Evolutionary conservation across 1,140 invertebrate genomes (phyloP).

Genomic region (Maniola jurtina): DNA sequence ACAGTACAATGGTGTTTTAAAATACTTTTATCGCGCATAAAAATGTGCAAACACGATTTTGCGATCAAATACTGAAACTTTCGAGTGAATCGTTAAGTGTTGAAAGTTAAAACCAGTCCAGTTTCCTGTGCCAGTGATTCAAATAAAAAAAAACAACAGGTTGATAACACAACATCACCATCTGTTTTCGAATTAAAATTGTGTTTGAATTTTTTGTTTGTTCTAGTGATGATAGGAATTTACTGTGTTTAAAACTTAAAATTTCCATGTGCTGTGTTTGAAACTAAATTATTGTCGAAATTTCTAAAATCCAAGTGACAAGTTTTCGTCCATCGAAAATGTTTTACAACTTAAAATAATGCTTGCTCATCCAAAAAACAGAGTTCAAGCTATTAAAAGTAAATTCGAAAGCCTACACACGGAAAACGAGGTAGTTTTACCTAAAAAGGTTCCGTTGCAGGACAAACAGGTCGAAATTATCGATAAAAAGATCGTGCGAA

Average conservation of each 20-base stretch:
- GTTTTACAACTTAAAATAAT: constrained; percentile 62
- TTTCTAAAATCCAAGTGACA: background rate
- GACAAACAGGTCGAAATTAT: constrained; percentile 8
- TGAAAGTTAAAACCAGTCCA: background rate
- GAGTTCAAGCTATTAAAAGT: constrained; percentile 76
- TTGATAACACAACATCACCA: constrained; percentile 17
- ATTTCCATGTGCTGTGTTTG: background rate
- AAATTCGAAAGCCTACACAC: constrained; percentile 71
- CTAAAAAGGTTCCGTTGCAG: constrained; percentile 14
- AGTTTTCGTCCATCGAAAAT: constrained; percentile 36
- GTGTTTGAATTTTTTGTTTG: background rate
- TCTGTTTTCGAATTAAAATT: background rate
- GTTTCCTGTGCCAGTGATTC: constrained; percentile 13
- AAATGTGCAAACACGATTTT: constrained; percentile 7
- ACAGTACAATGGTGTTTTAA: constrained; percentile 34
- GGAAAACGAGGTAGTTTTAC: constrained; percentile 45
- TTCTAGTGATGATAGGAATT: no score
- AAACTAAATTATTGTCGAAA: no score
- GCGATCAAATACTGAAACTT: background rate
- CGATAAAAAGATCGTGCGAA: constrained; percentile 33
- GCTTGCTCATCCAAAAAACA: constrained; percentile 70
- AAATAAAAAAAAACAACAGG: constrained; percentile 24
- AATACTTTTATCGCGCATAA: constrained; percentile 31
- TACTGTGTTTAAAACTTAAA: no score
- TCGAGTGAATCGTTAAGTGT: background rate